phyloP scores from a whole-genome alignment of 2,797 vertebrate genomes.

The Manis pentadactyla region DNA sequence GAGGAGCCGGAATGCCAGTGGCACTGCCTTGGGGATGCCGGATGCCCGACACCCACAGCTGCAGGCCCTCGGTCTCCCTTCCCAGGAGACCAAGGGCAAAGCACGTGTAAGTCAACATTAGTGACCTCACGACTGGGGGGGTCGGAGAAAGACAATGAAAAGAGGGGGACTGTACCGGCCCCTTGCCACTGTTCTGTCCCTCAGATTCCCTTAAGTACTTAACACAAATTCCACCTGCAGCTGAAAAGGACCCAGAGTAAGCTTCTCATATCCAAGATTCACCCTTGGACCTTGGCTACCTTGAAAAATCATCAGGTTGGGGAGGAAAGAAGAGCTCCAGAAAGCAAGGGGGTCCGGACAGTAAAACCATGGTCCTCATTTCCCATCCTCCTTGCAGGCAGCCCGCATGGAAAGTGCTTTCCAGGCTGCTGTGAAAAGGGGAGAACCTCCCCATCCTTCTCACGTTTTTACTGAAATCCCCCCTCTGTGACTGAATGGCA shows the following conservation, averaged over 20 bases:
- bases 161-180: background rate
- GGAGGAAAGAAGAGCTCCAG: background rate
- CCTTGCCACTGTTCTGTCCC: background rate
- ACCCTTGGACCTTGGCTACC: background rate
- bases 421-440: background rate
- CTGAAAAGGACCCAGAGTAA: background rate
- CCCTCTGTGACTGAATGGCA: background rate
- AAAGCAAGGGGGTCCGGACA: background rate
- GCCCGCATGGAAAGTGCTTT: background rate
- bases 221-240: background rate
- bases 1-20: background rate
- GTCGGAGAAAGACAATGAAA: background rate
- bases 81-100: background rate
- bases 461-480: background rate
- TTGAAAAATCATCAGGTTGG: background rate
- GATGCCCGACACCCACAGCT: background rate
- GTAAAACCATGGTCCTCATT: background rate
- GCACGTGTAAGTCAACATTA: accelerated
- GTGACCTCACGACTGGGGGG: background rate
- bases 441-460: background rate
- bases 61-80: background rate
- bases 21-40: background rate
- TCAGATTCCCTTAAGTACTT: background rate
- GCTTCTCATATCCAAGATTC: background rate
- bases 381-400: background rate